These are phyloP conservation scores for Rhinopomastus cyanomelas DNA, from an alignment of 2,113 vertebrate genomes.

Conservation along the genomic window DNA sequence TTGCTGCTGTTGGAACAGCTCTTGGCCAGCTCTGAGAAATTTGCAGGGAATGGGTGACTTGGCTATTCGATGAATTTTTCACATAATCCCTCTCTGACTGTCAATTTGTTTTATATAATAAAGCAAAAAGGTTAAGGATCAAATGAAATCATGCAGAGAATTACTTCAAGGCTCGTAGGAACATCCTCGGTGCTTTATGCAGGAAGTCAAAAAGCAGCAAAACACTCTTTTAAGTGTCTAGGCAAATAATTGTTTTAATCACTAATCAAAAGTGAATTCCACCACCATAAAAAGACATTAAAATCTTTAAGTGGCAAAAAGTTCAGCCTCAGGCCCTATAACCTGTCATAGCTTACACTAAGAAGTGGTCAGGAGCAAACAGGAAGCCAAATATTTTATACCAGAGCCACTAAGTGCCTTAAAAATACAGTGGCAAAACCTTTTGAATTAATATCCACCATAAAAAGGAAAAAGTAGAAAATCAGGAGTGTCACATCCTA, in stretches of 20 bases:
- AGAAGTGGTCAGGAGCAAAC: neutral
- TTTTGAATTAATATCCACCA: neutral
- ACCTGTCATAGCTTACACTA: constrained; percentile 14
- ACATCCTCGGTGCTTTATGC: neutral
- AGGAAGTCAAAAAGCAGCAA: neutral
- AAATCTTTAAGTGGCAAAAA: neutral
- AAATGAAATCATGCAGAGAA: neutral
- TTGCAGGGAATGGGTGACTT: neutral
- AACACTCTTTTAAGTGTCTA: neutral
- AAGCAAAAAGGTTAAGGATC: constrained; percentile 4
- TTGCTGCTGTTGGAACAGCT: neutral
- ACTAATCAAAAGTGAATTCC: constrained; percentile 15
- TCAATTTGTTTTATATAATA: neutral
- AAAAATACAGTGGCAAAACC: neutral
- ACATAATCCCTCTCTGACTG: neutral
- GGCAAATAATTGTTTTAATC: neutral
- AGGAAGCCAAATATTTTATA: neutral
- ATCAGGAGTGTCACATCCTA: neutral
- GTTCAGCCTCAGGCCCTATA: neutral
- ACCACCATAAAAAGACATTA: neutral
- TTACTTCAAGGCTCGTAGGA: neutral
- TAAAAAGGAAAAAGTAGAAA: neutral
- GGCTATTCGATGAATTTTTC: neutral
- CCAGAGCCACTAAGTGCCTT: neutral
- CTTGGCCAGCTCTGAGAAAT: neutral